Evolutionary conservation across 2,797 vertebrate genomes (phyloP), one percentile per base, ranked within the genome.

Genomic region (Decapterus maruadsi): DNA sequence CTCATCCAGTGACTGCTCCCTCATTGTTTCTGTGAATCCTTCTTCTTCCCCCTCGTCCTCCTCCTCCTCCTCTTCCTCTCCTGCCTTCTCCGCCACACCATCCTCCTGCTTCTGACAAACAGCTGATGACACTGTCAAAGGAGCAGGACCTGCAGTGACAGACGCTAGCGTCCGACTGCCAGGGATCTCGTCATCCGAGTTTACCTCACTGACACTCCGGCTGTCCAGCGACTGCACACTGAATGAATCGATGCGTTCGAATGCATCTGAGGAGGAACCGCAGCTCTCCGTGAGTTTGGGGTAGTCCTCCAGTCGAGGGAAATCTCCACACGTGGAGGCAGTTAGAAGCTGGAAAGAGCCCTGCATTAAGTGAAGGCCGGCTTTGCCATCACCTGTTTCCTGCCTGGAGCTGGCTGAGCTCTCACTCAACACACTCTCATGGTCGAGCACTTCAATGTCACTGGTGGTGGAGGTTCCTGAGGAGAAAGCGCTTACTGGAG

Each of bases 381-480:
- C 93, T 89, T 99, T 99, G 16, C 96, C 93, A 77, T 99, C 98
- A 0, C 95, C 89, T 0, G 95, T 95, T 88, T 99, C 98, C 82
- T 99, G 98, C 71, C 98, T 95, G 4, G 98, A 99, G 78, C 98
- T 97, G 29, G 95, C 97, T 0, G 98, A 99, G 90, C 98, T 99
- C 92, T 99, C 98, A n/a, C 98, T 99, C 85, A 98, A 93, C 61
- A 99, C 98, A 43, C 98, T 99, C 78, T 99, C 98, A 0, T 99
- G 98, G 90, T 99, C 98, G 71, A 99, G 93, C 73, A 99, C 98
- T 91, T 99, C 98, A 77, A 99, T 99, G 64, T 99, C 98, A 78
- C 98, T 99, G 14, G 98, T 99, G 42, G 98, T 99, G 38, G 98
- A 99, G 10, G 98, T 99, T 78, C 98, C 98, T 0, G 98, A 99